Base-by-base conservation (phyloP, 2,797 vertebrate genomes). In the Dallia pectoralis region DNA sequence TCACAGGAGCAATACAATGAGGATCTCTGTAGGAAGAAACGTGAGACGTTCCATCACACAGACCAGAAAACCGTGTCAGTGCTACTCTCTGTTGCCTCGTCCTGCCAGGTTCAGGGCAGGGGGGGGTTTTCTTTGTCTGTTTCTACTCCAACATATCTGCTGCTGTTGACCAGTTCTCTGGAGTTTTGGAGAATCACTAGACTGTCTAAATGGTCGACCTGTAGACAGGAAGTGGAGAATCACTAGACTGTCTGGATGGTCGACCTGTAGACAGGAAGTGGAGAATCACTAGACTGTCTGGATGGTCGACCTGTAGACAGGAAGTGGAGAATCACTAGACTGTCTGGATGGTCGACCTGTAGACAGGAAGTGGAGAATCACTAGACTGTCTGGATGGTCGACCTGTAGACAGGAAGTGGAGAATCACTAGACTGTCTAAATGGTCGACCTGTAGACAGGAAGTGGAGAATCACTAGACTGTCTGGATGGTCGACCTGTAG, bases 1-100 rank as follows among this genome's bases (percentile, higher is more conserved):
- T 90, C 82, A 9, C 30, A 80, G 89, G 89, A 91, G 90, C 89
- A 85, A 83, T 84, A 88, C 89, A 90, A 82, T 82, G 73, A 80
- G 82, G 87, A 80, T 86, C 77, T 74, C 81, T 70, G 86, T 84
- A 84, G 82, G 86, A 47, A 65, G 86, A 87, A 89, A 89, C 85
- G 71, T 61, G 81, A 78, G 74, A 72, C 70, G 71, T 67, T 70
- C 71, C 44, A 82, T 72, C 78, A 82, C 30, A 67, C 18, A 30
- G 15, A 40, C 40, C 67, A 48, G 16, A 59, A 62, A 33, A 73
- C 18, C 68, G 61, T 33, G 16, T 29, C 51, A 30, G 56, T 69
- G 62, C 64, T 36, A 18, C 4, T 72, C 66, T 81, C 49, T 30
- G 44, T 14, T 53, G n/a, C 51, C 18, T 49, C 56, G 15, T 51